Evolutionary conservation across 1,140 invertebrate genomes (phyloP).

Genomic region (Amphibalanus amphitrite): DNA sequence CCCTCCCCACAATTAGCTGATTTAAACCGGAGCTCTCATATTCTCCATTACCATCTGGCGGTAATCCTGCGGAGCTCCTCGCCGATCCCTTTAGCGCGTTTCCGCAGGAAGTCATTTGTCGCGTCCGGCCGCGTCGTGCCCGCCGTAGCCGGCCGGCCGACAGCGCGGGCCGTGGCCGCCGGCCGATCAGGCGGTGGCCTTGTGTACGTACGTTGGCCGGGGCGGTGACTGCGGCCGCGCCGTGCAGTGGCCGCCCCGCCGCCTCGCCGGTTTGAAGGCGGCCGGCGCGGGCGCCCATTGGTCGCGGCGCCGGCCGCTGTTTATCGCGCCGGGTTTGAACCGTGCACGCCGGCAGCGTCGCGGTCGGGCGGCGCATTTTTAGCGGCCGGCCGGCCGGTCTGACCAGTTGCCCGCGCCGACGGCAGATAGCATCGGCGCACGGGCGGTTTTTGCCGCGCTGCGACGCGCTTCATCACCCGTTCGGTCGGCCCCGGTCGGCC

Average conservation of each 20-base stretch:
- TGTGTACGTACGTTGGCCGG: background rate
- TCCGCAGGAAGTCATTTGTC: too few relatives aligned
- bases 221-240: too few relatives aligned
- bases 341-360: background rate
- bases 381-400: background rate
- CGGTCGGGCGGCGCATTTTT: background rate
- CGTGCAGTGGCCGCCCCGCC: too few relatives aligned
- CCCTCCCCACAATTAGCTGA: too few relatives aligned
- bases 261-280: background rate
- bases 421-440: background rate
- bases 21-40: too few relatives aligned
- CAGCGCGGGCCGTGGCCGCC: background rate
- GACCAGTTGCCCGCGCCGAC: background rate
- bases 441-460: background rate
- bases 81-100: too few relatives aligned
- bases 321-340: background rate
- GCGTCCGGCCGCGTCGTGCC: too few relatives aligned
- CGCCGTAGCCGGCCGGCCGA: too few relatives aligned
- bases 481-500: too few relatives aligned
- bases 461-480: too few relatives aligned
- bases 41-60: too few relatives aligned
- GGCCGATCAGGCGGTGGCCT: background rate
- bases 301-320: background rate
- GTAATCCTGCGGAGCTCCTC: too few relatives aligned
- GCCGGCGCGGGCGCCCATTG: background rate